These are phyloP conservation scores for Oeneis ivallda DNA, from an alignment of 2,888 invertebrate genomes.

Conservation along the genomic window DNA sequence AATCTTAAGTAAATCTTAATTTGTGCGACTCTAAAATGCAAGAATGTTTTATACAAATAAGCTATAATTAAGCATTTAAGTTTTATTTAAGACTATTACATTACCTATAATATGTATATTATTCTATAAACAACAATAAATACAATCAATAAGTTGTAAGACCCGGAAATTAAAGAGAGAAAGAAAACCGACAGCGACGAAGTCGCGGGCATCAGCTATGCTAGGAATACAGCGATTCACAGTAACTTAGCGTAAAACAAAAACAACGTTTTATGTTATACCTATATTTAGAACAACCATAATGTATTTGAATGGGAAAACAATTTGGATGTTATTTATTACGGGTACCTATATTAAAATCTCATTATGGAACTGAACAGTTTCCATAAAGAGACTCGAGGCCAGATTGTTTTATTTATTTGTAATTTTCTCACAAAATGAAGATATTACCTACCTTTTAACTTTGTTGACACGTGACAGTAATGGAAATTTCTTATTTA, in stretches of 20 bases:
- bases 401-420: constrained; percentile 10
- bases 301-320: not conserved
- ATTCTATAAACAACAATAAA: no score
- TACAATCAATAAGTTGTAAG: no score
- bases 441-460: constrained; percentile 7
- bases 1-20: no score
- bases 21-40: no score
- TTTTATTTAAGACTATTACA: no score
- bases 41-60: no score
- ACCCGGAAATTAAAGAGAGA: no score
- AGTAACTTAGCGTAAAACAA: not conserved
- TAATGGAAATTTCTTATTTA: constrained; percentile 5
- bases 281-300: not conserved
- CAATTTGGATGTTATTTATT: constrained; percentile 9
- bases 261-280: not conserved
- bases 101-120: no score
- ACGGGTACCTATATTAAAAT: not conserved
- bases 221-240: not conserved
- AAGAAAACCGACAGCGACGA: no score
- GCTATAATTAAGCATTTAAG: no score
- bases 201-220: no score
- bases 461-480: not conserved
- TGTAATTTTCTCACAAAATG: constrained; percentile 5
- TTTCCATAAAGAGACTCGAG: constrained; percentile 1
- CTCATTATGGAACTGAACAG: constrained; percentile 3